phyloP scores from a whole-genome alignment of 1,140 invertebrate species.

The Drosophila kepulauana region DNA sequence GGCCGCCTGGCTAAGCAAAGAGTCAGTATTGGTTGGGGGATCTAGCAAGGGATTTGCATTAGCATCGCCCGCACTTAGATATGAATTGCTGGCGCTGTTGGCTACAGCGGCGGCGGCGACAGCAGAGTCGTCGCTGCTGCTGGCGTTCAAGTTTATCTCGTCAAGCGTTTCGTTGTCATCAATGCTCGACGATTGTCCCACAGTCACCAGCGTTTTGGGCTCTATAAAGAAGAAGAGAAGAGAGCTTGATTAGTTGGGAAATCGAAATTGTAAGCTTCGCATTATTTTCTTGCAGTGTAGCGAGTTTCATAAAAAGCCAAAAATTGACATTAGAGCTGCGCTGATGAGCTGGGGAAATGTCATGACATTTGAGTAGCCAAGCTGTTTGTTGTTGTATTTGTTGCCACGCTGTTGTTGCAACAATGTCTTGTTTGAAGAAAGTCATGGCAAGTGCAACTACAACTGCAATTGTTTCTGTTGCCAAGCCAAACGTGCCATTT shows the following conservation, averaged over 20 bases:
- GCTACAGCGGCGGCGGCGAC: conserved; percentile 17
- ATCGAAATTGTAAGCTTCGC: not conserved
- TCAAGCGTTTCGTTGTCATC: conserved; percentile 80
- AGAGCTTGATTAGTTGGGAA: conserved; percentile 1
- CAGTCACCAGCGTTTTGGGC: conserved; percentile 76
- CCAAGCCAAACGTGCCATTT: conserved; percentile 64
- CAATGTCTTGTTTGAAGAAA: conserved; percentile 34
- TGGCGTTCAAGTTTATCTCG: conserved; percentile 83
- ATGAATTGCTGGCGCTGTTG: conserved; percentile 32
- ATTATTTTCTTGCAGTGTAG: conserved; percentile 1
- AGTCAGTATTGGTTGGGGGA: conserved; percentile 70
- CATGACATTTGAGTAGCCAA: conserved; percentile 64
- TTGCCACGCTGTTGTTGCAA: conserved; percentile 1
- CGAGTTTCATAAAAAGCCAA: conserved; percentile 60
- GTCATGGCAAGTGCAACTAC: conserved; percentile 12
- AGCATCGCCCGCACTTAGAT: conserved; percentile 46
- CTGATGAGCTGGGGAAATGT: conserved; percentile 53
- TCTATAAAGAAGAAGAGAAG: conserved; percentile 61
- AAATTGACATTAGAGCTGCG: conserved; percentile 60
- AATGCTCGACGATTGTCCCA: conserved; percentile 71
- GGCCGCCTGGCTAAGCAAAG: conserved; percentile 85
- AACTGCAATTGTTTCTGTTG: conserved; percentile 4
- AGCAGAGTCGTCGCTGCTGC: conserved; percentile 59
- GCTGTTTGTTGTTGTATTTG: no score
- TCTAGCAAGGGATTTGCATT: conserved; percentile 76